Evolutionary conservation across 2,888 invertebrate genomes (phyloP), one percentile per base, ranked within the genome.

Genomic region (Lepetodrilus schrolli): DNA sequence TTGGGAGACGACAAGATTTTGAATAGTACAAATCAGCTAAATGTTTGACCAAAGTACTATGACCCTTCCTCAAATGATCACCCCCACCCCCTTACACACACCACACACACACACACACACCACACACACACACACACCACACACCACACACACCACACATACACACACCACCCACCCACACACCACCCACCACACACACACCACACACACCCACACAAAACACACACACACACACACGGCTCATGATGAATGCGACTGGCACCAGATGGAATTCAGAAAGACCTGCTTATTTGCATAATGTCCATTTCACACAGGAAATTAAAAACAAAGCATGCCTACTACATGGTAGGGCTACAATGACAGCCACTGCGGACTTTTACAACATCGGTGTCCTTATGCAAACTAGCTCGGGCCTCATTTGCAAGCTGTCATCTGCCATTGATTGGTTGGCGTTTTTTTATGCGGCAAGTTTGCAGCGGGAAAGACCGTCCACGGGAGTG

Each of bases 351-450:
- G n/a, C n/a, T n/a, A n/a, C n/a, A n/a, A n/a, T n/a, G n/a, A n/a
- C n/a, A n/a, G n/a, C n/a, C n/a, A n/a, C n/a, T n/a, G n/a, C n/a
- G n/a, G n/a, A n/a, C n/a, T 17, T 17, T 30, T 17, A 17, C 5
- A 5, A 23, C n/a, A 34, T 58, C 34, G 58, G 13, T 26, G 58
- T 58, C 58, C 34, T 68, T 68, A 68, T 68, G 68, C 68, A 68
- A 68, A 68, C 47, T 26, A 37, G 17, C 72, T 66, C 10, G 13
- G n/a, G n/a, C 50, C 58, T 71, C 71, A 71, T 71, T 21, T 36
- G 58, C 51, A 71, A 71, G 71, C 71, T 71, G 71, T 71, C 48
- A 72, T 72, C 23, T 65, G 21, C 51, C 66, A 72, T 72, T 72
- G 72, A 72, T 72, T 72, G 65, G 65, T 30, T n/a, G n/a, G n/a